These are phyloP conservation scores for Drosophila bipectinata DNA, from an alignment of 1,140 invertebrate genomes.

Conservation along the genomic window DNA sequence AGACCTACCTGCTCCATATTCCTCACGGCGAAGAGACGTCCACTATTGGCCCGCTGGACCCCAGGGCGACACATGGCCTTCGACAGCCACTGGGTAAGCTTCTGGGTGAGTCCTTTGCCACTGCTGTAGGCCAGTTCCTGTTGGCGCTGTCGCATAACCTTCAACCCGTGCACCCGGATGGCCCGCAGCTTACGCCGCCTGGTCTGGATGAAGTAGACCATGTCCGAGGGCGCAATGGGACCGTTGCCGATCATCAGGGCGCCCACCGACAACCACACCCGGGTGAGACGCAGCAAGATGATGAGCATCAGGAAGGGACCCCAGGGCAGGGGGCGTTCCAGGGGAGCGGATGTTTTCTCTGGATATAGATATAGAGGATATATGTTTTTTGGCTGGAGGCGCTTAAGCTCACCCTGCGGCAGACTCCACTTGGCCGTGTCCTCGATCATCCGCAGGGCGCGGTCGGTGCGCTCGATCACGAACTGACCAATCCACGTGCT, in stretches of 20 bases:
- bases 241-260: constrained; percentile 71
- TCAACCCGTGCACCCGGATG: constrained; percentile 66
- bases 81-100: constrained; percentile 57
- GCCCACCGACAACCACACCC: constrained; percentile 72
- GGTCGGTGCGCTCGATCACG: constrained; percentile 64
- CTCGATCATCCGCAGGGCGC: constrained; percentile 62
- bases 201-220: constrained; percentile 79
- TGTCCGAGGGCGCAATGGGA: constrained; percentile 57
- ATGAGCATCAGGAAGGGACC: constrained; percentile 69
- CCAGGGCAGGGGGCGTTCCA: constrained; percentile 76
- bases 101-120: constrained; percentile 27
- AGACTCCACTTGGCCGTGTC: constrained; percentile 82
- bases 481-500: constrained; percentile 67
- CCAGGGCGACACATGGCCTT: constrained; percentile 70
- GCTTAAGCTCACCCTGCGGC: constrained; percentile 53
- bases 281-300: constrained; percentile 63
- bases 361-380: background rate
- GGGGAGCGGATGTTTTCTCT: constrained; percentile 46
- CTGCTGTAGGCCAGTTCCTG: constrained; percentile 21
- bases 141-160: constrained; percentile 55
- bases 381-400: background rate
- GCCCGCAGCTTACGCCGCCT: constrained; percentile 72
- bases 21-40: constrained; percentile 25
- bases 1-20: constrained; percentile 32
- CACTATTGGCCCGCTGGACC: constrained; percentile 38